Evolutionary conservation across 2,888 invertebrate genomes (phyloP).

Genomic region (Clepsis dumicolana): DNA sequence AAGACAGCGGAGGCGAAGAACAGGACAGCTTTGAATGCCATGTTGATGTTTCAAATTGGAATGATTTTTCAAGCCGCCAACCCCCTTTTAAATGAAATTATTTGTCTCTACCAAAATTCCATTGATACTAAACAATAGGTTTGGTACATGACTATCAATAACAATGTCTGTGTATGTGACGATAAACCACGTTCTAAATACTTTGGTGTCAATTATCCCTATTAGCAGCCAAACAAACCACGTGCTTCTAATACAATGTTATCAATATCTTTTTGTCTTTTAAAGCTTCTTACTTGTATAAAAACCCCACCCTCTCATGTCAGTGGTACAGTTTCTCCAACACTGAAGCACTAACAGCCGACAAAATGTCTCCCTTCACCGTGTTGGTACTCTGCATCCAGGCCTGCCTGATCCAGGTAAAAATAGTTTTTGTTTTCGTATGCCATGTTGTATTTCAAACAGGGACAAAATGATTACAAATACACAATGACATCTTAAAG

Average conservation of each 20-base stretch:
- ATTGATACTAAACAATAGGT: background rate
- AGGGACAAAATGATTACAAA: too few species aligned
- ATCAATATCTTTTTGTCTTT: background rate
- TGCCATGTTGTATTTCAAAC: too few species aligned
- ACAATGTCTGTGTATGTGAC: too few species aligned
- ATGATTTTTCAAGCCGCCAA: background rate
- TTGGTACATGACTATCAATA: background rate
- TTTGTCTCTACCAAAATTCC: background rate
- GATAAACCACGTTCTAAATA: conserved; percentile 1
- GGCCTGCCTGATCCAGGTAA: conserved; percentile 62
- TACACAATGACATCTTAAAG: too few species aligned
- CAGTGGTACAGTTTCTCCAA: background rate
- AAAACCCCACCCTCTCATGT: background rate
- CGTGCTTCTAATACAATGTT: background rate
- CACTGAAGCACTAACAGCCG: background rate
- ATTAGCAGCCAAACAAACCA: background rate
- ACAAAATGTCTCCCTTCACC: conserved; percentile 57
- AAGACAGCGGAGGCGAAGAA: conserved; percentile 47
- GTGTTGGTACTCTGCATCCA: conserved; percentile 53
- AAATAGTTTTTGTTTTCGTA: background rate
- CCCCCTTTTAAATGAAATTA: background rate
- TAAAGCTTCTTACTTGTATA: background rate
- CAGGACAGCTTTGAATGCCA: conserved; percentile 42
- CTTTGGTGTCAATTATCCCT: background rate
- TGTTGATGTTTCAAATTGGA: conserved; percentile 13